Base-by-base conservation (phyloP, 2,797 vertebrate species). In the Microchirus variegatus region DNA sequence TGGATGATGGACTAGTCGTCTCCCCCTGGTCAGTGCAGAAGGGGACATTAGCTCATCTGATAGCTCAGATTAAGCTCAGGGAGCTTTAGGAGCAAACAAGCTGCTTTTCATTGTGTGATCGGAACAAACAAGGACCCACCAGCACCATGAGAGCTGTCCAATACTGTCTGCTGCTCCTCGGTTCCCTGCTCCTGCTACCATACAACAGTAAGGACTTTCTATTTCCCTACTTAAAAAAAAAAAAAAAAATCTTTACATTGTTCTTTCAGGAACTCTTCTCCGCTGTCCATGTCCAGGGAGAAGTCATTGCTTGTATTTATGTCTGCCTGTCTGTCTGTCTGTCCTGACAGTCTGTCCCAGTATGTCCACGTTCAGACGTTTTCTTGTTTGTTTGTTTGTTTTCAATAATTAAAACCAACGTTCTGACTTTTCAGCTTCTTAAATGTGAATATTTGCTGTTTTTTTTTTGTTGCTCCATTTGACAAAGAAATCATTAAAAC, bases 71-170 rank as follows among this genome's bases (percentile, higher is more conserved):
- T 93, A 93, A 91, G 88, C 80, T 91, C 84, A 84, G 68, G 63
- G 76, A 77, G 84, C 82, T 93, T 93, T 89, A 81, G 75, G 77
- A 83, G 78, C 91, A 92, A 93, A 92, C 94, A 92, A 87, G 61
- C 81, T 85, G 84, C 84, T 92, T 92, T 93, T 86, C 77, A 81
- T 84, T 83, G 86, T 78, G 82, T 80, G 68, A 88, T 82, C 80
- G 75, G 83, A 79, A 68, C 82, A 60, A 56, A 78, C 63, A 42
- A 79, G 73, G 66, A 90, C 77, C 77, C 75, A 70, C 41, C 74
- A 80, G 71, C 86, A 71, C 65, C 89, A 96, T 96, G 95, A 84
- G 87, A 84, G 85, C 89, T 62, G 77, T 87, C 73, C 78, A 63
- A 16, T 80, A 57, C 85, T 91, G 85, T 78, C 76, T 89, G 15